Base-by-base conservation (phyloP, 2,888 invertebrate species). In the Metalampra italica region DNA sequence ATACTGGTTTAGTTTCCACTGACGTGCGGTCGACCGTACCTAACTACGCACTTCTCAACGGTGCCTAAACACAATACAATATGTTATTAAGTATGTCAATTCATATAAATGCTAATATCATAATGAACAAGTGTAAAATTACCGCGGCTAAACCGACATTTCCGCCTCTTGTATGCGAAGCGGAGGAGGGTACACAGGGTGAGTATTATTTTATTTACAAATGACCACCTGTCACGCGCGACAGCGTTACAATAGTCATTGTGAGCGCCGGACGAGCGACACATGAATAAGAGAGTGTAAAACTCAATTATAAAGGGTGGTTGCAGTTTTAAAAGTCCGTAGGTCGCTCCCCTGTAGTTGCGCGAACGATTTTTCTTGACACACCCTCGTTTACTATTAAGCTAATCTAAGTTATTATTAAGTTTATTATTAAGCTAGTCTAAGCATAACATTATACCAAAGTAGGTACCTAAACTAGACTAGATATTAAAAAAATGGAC, bases 241-340 rank as follows among this genome's bases (percentile, higher is more conserved):
- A 49, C 47, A 47, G 40, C 34, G 30, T 9, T 44, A 42, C 38
- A 51, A 47, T 47, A 39, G 48, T 44, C 42, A 49, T 49, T 44
- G 45, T 46, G 46, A 36, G 15, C 43, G 43, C 43, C 15, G 41
- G 38, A 39, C 13, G 46, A 43, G 29, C 12, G 38, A 50, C 45
- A 22, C 45, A 51, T 57, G 54, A 50, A 42, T 46, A 50, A 11
- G 43, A 41, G 48, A 44, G 43, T 50, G 52, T 46, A 54, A 64
- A 74, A 73, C 74, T 75, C 68, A 68, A 76, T 78, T 73, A 76
- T 59, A 51, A 63, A 57, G 71, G 70, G 73, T 68, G 69, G 72
- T 55, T 59, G 59, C 65, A 72, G 59, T 75, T 79, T 75, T 73
- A 77, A 79, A 62, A 69, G 55, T 40, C 60, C 70, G 56, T 37